Evolutionary conservation across 1,140 invertebrate species (phyloP).

Genomic region (Rhopalosiphum padi): DNA sequence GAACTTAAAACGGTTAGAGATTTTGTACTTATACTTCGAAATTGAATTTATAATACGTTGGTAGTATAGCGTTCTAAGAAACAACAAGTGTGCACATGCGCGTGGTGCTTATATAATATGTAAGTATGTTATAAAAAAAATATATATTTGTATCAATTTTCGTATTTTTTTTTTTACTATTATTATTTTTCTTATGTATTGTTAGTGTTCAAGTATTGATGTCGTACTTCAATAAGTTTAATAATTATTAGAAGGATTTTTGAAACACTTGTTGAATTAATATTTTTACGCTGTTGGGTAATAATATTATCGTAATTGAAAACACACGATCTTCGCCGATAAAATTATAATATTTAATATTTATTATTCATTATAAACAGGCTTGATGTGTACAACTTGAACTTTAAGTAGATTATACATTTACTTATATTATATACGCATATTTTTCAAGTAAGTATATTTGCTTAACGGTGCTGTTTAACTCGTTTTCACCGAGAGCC

Average conservation of each 20-base stretch:
- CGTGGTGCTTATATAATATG: background rate
- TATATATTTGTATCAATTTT: background rate
- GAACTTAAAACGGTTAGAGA: background rate
- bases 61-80: background rate
- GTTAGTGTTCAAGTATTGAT: background rate
- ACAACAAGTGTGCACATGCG: background rate
- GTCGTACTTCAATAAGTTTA: too few species aligned
- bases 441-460: background rate
- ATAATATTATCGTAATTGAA: background rate
- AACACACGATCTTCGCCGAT: background rate
- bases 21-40: background rate
- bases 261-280: background rate
- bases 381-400: background rate
- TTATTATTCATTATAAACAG: background rate
- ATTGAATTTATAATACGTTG: background rate
- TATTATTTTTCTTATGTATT: background rate
- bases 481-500: background rate
- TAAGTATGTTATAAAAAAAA: background rate
- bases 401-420: background rate
- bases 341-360: background rate
- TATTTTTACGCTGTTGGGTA: background rate
- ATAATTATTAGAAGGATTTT: background rate
- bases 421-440: background rate
- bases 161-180: background rate
- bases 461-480: background rate